phyloP scores from a whole-genome alignment of 1,140 invertebrate genomes.

The Brachionus plicatilis region DNA sequence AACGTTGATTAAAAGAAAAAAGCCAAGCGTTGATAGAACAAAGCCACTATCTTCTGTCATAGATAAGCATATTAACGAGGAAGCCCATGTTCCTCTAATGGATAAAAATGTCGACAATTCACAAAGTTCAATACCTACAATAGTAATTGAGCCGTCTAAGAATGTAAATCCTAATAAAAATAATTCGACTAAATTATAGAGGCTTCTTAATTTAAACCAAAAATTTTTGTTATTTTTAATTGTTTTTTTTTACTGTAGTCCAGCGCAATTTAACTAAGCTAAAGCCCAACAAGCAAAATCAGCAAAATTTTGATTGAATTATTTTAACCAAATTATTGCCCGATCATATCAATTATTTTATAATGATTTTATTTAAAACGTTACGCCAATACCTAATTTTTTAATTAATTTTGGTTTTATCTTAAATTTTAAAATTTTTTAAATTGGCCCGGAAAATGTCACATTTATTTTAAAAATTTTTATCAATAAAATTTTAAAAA shows the following conservation, averaged over 20 bases:
- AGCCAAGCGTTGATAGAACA: not conserved
- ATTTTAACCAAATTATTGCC: not conserved
- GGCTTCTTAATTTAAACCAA: not conserved
- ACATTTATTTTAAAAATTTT: not conserved
- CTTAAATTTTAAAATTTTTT: not conserved
- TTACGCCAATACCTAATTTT: not conserved
- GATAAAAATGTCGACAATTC: not conserved
- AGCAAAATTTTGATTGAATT: not conserved
- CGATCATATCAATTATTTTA: not conserved
- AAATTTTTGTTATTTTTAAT: not conserved
- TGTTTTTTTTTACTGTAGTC: not conserved
- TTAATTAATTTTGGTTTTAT: not conserved
- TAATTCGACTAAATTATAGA: conserved; percentile 5
- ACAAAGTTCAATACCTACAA: conserved; percentile 20
- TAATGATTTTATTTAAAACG: not conserved
- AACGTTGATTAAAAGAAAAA: not conserved
- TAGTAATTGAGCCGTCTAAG: conserved; percentile 4
- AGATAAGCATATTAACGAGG: not conserved
- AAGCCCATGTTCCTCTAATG: not conserved
- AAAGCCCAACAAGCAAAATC: not conserved
- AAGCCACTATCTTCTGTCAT: not conserved
- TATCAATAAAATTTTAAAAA: not conserved
- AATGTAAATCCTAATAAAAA: not conserved
- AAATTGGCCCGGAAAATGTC: not conserved
- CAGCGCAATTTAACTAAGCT: not conserved